Evolutionary conservation across 1,140 invertebrate genomes (phyloP).

Genomic region (Euborellia annulipes): DNA sequence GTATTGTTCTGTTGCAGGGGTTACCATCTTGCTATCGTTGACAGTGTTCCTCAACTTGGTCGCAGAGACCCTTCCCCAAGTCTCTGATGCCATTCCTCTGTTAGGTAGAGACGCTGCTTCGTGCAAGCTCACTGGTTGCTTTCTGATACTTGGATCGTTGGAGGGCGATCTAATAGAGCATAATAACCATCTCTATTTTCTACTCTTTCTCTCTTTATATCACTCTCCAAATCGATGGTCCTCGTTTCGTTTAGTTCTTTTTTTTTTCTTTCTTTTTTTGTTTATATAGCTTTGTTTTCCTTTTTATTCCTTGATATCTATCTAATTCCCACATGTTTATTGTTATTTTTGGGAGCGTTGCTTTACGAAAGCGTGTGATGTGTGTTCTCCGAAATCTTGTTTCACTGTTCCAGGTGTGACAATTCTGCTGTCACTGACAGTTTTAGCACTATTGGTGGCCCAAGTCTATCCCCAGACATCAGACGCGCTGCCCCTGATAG

Average conservation of each 20-base stretch:
- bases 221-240: not conserved
- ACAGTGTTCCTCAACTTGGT: slow-evolving; percentile 98
- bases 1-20: slow-evolving; percentile 61
- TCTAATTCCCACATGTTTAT: too few relatives aligned
- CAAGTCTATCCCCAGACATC: slow-evolving; percentile 94
- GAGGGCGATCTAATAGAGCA: slow-evolving; percentile 21
- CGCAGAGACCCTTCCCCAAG: slow-evolving; percentile 87
- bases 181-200: slow-evolving; percentile 1
- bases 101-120: slow-evolving; percentile 48
- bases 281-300: slow-evolving; percentile 4
- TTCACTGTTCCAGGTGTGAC: slow-evolving; percentile 84
- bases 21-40: slow-evolving; percentile 98
- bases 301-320: too few relatives aligned
- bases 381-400: slow-evolving; percentile 9
- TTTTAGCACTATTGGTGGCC: slow-evolving; percentile 95
- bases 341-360: too few relatives aligned
- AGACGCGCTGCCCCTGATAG: slow-evolving; percentile 93
- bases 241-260: slow-evolving; percentile 2
- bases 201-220: slow-evolving; percentile 2
- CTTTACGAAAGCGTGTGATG: too few relatives aligned
- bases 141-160: slow-evolving; percentile 27
- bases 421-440: slow-evolving; percentile 97
- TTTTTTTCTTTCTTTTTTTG: slow-evolving; percentile 5
- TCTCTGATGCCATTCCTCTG: slow-evolving; percentile 87
- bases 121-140: slow-evolving; percentile 8